Base-by-base conservation (phyloP, 2,113 vertebrate species). In the Plecturocebus donacophilus region DNA sequence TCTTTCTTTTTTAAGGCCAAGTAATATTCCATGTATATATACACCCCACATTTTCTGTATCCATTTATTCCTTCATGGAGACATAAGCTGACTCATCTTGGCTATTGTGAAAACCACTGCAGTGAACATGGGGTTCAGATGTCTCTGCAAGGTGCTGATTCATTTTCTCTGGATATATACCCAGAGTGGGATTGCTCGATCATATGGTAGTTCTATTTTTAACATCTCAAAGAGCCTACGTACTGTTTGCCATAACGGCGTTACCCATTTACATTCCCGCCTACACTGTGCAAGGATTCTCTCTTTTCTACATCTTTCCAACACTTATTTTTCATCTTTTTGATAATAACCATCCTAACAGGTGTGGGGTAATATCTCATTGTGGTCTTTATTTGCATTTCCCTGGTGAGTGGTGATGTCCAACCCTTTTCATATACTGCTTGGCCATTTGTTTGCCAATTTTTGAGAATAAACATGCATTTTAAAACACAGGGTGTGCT, bases 321-420 rank as follows among this genome's bases (percentile, higher is more conserved):
- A 49, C 76, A 47, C 76, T 49, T 16, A 19, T 32, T 45, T 47
- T 19, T 21, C 17, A 11, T 49, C 17, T 17, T 49, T 79, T 79
- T 35, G 16, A 9, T 35, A 11, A 10, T 3, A 19, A 30, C 16
- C 17, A 0, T 20, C 42, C 16, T 20, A 20, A 49, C 45, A 35
- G 45, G 42, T 79, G 30, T 49, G 76, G 49, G 45, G 27, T 6
- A 19, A 16, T 11, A 49, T 30, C 47, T 32, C 45, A 1, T 5
- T 11, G 45, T 11, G 45, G 76, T 49, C 49, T 35, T 35, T 4
- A 20, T 35, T 49, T 79, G 45, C 30, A 20, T 49, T 47, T 79
- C 30, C 76, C 76, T 11, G 16, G 30, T 79, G 30, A 47, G 49
- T 49, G 17, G 8, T 35, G 16, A 49, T 35, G 16, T 9, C 13